phyloP scores from a whole-genome alignment of 2,797 vertebrate genomes.

The Lutjanus argentimaculatus region DNA sequence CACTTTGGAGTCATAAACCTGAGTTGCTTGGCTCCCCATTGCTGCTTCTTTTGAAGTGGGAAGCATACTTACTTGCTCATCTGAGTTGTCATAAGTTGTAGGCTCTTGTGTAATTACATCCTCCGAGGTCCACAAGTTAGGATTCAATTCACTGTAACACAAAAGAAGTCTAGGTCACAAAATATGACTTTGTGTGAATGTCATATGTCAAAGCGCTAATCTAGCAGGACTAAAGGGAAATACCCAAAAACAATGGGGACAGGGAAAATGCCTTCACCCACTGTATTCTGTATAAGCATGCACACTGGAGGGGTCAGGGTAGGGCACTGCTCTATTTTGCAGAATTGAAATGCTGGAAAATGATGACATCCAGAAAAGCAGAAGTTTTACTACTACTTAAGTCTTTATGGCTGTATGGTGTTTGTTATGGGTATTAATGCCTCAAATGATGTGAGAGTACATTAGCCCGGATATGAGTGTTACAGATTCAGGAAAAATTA shows the following conservation, averaged over 20 bases:
- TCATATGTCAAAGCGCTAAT: background rate
- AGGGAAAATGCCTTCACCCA: slow-evolving; percentile 1
- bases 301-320: background rate
- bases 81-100: slow-evolving; percentile 60
- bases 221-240: background rate
- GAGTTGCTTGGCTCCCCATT: slow-evolving; percentile 51
- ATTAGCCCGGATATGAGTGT: background rate
- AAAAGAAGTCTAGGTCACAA: slow-evolving; percentile 42
- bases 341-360: background rate
- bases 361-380: background rate
- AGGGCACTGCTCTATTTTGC: background rate
- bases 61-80: slow-evolving; percentile 83
- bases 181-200: slow-evolving; percentile 4
- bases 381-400: background rate
- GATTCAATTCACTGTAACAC: slow-evolving; percentile 80
- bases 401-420: background rate
- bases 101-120: slow-evolving; percentile 74
- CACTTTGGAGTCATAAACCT: slow-evolving; percentile 55
- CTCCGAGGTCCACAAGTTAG: slow-evolving; percentile 79
- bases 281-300: background rate
- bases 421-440: background rate
- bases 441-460: background rate
- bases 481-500: slow-evolving; percentile 26
- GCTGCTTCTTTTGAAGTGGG: slow-evolving; percentile 55
- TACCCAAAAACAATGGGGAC: background rate